Evolutionary conservation across 2,888 invertebrate species (phyloP).

Genomic region (Noctuana brunneofusca): DNA sequence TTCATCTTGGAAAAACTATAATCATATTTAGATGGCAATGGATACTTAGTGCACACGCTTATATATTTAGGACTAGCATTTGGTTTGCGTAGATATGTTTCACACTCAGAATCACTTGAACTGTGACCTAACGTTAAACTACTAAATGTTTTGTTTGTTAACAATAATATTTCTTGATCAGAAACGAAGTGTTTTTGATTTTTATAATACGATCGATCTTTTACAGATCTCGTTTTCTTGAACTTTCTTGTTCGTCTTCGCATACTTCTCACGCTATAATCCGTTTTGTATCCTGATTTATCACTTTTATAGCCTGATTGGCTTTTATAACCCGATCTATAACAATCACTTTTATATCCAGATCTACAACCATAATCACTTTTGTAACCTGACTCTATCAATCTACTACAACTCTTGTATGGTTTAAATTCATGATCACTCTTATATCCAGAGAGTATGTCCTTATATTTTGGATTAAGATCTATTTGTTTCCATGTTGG

Average conservation of each 20-base stretch:
- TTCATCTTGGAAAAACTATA: constrained; percentile 70
- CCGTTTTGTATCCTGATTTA: constrained; percentile 84
- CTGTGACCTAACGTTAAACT: constrained; percentile 83
- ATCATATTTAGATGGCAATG: constrained; percentile 64
- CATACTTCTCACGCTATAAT: constrained; percentile 78
- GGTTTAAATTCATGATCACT: constrained; percentile 82
- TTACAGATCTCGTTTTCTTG: constrained; percentile 77
- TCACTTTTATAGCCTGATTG: constrained; percentile 84
- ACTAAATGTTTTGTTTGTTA: constrained; percentile 79
- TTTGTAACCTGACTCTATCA: constrained; percentile 83
- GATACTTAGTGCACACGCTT: constrained; percentile 74
- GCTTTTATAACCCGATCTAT: constrained; percentile 83
- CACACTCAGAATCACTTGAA: constrained; percentile 79
- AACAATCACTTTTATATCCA: constrained; percentile 78
- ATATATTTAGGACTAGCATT: constrained; percentile 73
- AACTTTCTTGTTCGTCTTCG: constrained; percentile 76
- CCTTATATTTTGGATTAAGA: constrained; percentile 84
- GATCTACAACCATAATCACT: constrained; percentile 84
- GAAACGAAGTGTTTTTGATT: constrained; percentile 82
- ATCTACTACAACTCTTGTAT: constrained; percentile 77
- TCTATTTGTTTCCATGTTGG: constrained; percentile 86
- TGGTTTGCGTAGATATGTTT: constrained; percentile 68
- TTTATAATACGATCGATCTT: constrained; percentile 79
- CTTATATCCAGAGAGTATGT: constrained; percentile 83
- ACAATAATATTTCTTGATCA: constrained; percentile 83